These are phyloP conservation scores for Dichetophora obliterata DNA, from an alignment of 2,888 invertebrate genomes.

Conservation along the genomic window DNA sequence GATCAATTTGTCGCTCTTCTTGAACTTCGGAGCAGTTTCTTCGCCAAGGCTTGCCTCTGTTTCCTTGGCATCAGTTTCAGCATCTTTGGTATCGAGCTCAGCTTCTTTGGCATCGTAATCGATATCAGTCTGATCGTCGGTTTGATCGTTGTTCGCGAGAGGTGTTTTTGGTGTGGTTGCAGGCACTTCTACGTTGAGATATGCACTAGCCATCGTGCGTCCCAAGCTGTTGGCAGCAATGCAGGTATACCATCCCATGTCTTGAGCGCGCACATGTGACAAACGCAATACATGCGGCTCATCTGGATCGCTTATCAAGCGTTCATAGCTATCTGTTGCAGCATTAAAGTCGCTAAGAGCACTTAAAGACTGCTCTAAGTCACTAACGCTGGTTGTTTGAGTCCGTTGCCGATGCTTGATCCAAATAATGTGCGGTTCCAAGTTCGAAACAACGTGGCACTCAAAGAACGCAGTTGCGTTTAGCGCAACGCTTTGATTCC, in stretches of 20 bases:
- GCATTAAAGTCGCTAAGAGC: neutral
- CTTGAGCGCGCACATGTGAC: conserved; percentile 84
- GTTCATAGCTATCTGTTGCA: neutral
- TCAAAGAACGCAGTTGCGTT: conserved; percentile 80
- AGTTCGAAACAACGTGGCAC: conserved; percentile 85
- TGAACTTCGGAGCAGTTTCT: conserved; percentile 50
- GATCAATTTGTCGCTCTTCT: conserved; percentile 47
- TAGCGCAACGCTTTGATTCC: conserved; percentile 81
- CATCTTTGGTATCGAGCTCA: conserved; percentile 38
- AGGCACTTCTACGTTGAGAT: conserved; percentile 76
- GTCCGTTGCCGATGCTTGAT: conserved; percentile 47
- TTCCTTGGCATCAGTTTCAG: conserved; percentile 36
- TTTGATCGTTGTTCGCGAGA: neutral
- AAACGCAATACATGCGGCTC: conserved; percentile 82
- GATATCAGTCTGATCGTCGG: conserved; percentile 13
- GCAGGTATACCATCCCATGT: conserved; percentile 97
- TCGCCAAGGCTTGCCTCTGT: conserved; percentile 35
- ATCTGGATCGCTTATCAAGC: conserved; percentile 59
- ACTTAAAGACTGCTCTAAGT: conserved; percentile 35
- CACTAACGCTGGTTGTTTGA: conserved; percentile 23
- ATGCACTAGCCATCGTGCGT: conserved; percentile 82
- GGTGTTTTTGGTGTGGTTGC: neutral
- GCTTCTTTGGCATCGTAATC: conserved; percentile 40
- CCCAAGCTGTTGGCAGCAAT: conserved; percentile 91
- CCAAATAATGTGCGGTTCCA: conserved; percentile 88